Base-by-base conservation (phyloP, 2,797 vertebrate species). In the Chromis chromis region DNA sequence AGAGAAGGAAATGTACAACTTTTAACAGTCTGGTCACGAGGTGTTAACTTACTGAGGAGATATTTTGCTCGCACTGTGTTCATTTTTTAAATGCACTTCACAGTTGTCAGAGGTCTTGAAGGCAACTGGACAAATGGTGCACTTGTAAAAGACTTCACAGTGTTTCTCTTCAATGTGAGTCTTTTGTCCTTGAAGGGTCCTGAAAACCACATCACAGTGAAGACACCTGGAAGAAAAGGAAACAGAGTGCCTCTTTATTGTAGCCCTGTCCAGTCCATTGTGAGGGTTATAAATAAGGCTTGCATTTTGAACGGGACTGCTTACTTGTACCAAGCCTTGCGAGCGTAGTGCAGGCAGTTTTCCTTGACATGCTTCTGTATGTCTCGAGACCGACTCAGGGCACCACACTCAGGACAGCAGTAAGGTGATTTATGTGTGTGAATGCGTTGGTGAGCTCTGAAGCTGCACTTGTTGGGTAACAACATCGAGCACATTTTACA, bases 391-490 rank as follows among this genome's bases (percentile, higher is more conserved):
- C 96, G 96, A 75, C 96, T 96, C 69, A 96, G 92, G 0, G 95
- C 96, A 0, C 98, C 98, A 0, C 98, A 99, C 92, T 99, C 98
- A 0, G 98, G 98, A 84, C 98, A 99, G 92, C 96, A 96, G 88
- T 97, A 97, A 0, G 98, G 98, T 1, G 98, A 97, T 91, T 97
- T 98, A 92, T 98, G 97, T 1, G 96, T 84, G 0, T 99, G 98
- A 84, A 97, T 94, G 78, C 98, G 96, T 74, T 97, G 96, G 81
- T 99, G 98, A 68, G 98, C 97, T 13, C 92, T 95, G 90, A 94
- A 97, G 84, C 98, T 99, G 90, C 98, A 99, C 81, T 96, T 96
- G 93, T 99, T 99, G 72, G 97, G 97, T 66, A 99, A 91, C 93
- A 97, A 92, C 97, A 99, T 98, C 79, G 96, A 96, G 90, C 98